Conservation (phyloP, 2,888 invertebrate species). For the Selenia dentaria region DNA sequence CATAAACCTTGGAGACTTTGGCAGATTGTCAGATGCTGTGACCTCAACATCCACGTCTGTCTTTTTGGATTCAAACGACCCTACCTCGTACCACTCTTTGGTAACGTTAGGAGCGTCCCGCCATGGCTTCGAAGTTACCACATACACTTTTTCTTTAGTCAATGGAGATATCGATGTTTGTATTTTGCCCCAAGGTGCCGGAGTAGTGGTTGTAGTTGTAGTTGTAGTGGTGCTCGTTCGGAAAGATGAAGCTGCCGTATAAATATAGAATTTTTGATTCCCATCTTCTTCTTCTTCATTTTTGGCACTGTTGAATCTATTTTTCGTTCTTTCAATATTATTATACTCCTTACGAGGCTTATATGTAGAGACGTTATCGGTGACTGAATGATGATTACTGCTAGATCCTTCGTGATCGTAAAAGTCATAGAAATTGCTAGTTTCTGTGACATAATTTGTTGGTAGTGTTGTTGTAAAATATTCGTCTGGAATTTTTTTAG, state of each 20-base stretch:
- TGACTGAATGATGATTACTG: constrained; percentile 70
- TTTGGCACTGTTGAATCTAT: constrained; percentile 49
- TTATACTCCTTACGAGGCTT: constrained; percentile 64
- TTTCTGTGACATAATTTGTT: constrained; percentile 55
- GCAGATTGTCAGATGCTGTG: constrained; percentile 53
- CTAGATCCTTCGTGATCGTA: constrained; percentile 79
- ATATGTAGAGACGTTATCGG: constrained; percentile 50
- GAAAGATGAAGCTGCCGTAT: constrained; percentile 71
- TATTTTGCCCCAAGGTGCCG: constrained; percentile 87
- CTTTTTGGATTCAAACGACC: constrained; percentile 66
- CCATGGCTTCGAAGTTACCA: constrained; percentile 91
- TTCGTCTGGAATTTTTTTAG: constrained; percentile 91
- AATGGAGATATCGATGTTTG: constrained; percentile 90
- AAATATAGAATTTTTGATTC: constrained; percentile 65
- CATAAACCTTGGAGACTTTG: constrained; percentile 81
- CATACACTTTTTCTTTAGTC: constrained; percentile 92
- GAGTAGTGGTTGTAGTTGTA: constrained; percentile 59
- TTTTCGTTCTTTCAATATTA: constrained; percentile 60
- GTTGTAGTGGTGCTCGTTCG: constrained; percentile 56
- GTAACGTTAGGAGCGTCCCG: constrained; percentile 54
- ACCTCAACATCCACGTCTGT: constrained; percentile 48
- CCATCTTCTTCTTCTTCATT: constrained; percentile 51
- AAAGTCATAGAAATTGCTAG: constrained; percentile 63
- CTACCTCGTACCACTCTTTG: constrained; percentile 57
- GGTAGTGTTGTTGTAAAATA: constrained; percentile 88